Conservation (phyloP, 1,140 invertebrate species). For the Xylocopa sonorina region DNA sequence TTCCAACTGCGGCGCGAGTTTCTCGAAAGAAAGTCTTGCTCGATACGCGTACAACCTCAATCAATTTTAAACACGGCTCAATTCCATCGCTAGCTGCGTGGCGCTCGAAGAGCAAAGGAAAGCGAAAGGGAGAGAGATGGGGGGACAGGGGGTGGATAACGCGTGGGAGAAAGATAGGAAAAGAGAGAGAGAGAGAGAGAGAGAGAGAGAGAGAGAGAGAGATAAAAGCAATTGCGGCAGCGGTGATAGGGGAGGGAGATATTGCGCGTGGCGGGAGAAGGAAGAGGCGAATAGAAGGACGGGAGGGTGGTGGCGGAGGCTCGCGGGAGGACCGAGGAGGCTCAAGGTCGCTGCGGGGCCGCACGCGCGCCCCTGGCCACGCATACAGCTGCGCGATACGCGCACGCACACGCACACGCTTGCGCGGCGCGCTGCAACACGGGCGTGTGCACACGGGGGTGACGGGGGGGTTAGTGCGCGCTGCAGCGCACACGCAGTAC, state of each 20-base stretch:
- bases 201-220: too few relatives aligned
- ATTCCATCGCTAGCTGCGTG: slow-evolving; percentile 49
- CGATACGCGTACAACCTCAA: too few relatives aligned
- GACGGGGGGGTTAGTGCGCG: slow-evolving; percentile 40
- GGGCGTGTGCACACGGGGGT: slow-evolving; percentile 56
- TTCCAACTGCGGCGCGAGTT: too few relatives aligned
- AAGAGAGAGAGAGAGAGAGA: slow-evolving; percentile 39
- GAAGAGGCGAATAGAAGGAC: slow-evolving; percentile 24
- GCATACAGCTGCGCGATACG: slow-evolving; percentile 61
- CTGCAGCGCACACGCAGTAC: slow-evolving; percentile 51
- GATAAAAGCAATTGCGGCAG: slow-evolving; percentile 50
- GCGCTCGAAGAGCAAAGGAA: slow-evolving; percentile 46
- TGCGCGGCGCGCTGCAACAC: slow-evolving; percentile 52
- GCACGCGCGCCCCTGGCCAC: slow-evolving; percentile 76
- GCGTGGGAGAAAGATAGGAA: slow-evolving; percentile 37
- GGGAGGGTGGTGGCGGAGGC: slow-evolving; percentile 35
- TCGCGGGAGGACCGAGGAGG: slow-evolving; percentile 59
- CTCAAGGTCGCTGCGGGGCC: slow-evolving; percentile 78
- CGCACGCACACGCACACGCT: slow-evolving; percentile 43
- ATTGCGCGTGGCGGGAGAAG: slow-evolving; percentile 38
- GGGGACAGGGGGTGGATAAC: too few relatives aligned
- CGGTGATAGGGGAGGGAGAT: slow-evolving; percentile 39
- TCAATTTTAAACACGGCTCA: background rate
- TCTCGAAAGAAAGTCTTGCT: too few relatives aligned
- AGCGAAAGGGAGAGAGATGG: slow-evolving; percentile 37